Conservation (phyloP, 2,888 invertebrate genomes). For the Eremobia ochroleuca region DNA sequence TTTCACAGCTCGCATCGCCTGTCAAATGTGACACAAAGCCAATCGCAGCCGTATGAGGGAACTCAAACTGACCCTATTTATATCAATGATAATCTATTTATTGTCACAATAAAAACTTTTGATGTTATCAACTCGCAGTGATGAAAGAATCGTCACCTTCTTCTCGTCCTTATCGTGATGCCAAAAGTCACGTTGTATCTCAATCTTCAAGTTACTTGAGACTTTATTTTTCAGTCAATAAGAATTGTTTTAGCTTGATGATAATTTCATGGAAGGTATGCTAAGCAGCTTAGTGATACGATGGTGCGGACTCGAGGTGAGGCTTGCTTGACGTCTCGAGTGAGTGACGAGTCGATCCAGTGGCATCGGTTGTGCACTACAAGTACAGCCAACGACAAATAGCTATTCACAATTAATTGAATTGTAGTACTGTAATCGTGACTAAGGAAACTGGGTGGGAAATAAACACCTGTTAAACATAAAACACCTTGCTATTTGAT, state of each 20-base stretch:
- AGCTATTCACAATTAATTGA: conserved; percentile 46
- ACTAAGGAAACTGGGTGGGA: conserved; percentile 40
- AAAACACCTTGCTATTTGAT: conserved; percentile 52
- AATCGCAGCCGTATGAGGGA: conserved; percentile 86
- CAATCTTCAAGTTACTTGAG: conserved; percentile 32
- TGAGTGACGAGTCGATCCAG: conserved; percentile 81
- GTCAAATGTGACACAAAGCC: conserved; percentile 90
- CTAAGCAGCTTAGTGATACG: conserved; percentile 88
- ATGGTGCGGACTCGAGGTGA: conserved; percentile 83
- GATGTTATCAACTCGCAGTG: conserved; percentile 88
- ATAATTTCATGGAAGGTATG: conserved; percentile 76
- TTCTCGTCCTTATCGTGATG: conserved; percentile 86
- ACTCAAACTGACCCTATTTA: conserved; percentile 89
- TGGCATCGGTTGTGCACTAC: conserved; percentile 74
- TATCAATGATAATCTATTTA: conserved; percentile 90
- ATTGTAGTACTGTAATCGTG: conserved; percentile 42
- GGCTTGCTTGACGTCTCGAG: conserved; percentile 83
- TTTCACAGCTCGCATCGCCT: conserved; percentile 90
- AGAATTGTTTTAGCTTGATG: conserved; percentile 70
- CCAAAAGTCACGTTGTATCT: conserved; percentile 84
- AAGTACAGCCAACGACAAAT: conserved; percentile 74
- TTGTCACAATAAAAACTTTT: conserved; percentile 90
- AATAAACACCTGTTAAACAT: conserved; percentile 55
- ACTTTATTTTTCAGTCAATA: conserved; percentile 41
- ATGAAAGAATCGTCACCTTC: conserved; percentile 90